Conservation (phyloP, 2,888 invertebrate species). For the Nebria salina region DNA sequence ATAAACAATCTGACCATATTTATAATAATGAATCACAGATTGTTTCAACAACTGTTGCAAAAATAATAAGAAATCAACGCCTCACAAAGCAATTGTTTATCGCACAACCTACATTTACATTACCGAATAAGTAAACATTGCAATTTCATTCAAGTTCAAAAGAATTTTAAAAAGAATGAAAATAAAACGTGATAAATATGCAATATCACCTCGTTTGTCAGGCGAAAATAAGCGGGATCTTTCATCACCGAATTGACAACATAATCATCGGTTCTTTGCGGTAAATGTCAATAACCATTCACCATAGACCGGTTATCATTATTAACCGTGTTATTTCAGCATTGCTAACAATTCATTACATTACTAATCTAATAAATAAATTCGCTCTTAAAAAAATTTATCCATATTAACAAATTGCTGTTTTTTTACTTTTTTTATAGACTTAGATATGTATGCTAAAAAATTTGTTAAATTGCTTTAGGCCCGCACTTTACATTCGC, state of each 20-base stretch:
- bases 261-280: neutral
- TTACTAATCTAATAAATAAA: no score
- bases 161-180: neutral
- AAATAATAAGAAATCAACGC: neutral
- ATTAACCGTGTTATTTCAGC: neutral
- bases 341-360: neutral
- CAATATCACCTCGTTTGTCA: constrained; percentile 1
- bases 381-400: no score
- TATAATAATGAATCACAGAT: neutral
- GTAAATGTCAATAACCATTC: neutral
- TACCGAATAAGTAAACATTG: neutral
- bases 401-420: no score
- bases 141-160: neutral
- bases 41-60: neutral
- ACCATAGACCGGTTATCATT: neutral
- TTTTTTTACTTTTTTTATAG: no score
- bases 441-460: no score
- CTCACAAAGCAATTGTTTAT: neutral
- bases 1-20: neutral
- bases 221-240: neutral
- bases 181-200: neutral
- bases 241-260: neutral
- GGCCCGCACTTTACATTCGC: no score
- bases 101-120: neutral
- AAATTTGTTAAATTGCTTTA: no score